Evolutionary conservation across 2,888 invertebrate species (phyloP), one percentile per base, ranked within the genome.

Genomic region (Eremobia ochroleuca): DNA sequence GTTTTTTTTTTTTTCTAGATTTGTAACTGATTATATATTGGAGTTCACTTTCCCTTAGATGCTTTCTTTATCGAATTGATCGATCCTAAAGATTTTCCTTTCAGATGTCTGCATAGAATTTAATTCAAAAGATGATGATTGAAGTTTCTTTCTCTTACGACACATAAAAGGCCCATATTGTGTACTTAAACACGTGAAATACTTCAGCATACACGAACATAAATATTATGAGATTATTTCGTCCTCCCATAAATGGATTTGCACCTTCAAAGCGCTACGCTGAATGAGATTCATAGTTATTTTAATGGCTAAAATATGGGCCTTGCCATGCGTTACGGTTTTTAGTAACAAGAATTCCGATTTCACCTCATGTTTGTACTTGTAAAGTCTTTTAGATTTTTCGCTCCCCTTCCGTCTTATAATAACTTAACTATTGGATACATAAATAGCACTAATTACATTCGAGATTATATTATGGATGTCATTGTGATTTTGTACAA

Each of bases 391-490:
- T 91, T 90, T 83, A 88, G 81, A 86, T 88, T 86, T 88, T 88
- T 89, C 81, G 82, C 86, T 83, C 78, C 58, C 80, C 86, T 88
- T 89, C 81, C 88, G 72, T 89, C 85, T 86, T 87, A 82, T 79
- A 86, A 79, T 89, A 86, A 91, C 90, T 92, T 91, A 93, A 89
- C 89, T 93, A 94, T 90, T 87, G 92, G 88, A 92, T 92, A 94
- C 89, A 92, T 93, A 93, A 92, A 93, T 93, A 93, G 82, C 83
- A 90, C 90, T 93, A 93, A 91, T 90, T 92, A 93, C 91, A 92
- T 92, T 93, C 90, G 91, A 92, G 90, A 91, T 92, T 89, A 92
- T 83, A 88, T 79, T 83, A 85, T 79, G 85, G 83, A 87, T 89
- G 87, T 87, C 87, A 88, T 85, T 88, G 81, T 87, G 74, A 77